Evolutionary conservation across 1,140 invertebrate species (phyloP).

Genomic region (Choristoneura fumiferana): DNA sequence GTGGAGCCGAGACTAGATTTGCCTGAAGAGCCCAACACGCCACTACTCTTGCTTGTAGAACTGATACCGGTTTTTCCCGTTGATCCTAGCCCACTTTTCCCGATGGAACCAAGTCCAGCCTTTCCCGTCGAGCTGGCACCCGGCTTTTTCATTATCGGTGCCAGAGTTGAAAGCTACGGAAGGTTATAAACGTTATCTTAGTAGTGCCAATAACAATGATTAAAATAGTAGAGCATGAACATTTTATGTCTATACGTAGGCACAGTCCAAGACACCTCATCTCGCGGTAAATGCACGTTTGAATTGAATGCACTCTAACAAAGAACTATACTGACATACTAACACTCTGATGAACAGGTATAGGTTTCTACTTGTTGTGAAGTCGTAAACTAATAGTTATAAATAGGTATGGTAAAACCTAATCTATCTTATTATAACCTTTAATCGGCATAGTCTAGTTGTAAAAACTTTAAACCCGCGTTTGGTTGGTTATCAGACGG

Average conservation of each 20-base stretch:
- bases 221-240: neutral
- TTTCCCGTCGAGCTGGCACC: slow-evolving; percentile 29
- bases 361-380: too few relatives aligned
- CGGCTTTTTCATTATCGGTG: slow-evolving; percentile 44
- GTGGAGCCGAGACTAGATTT: slow-evolving; percentile 9
- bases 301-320: too few relatives aligned
- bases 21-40: slow-evolving; percentile 5
- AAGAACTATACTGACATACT: too few relatives aligned
- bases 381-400: too few relatives aligned
- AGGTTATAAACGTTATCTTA: neutral
- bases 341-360: too few relatives aligned
- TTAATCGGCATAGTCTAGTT: too few relatives aligned
- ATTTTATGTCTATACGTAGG: too few relatives aligned
- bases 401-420: too few relatives aligned
- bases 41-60: slow-evolving; percentile 12
- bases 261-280: too few relatives aligned
- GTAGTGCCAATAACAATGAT: neutral
- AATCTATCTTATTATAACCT: too few relatives aligned
- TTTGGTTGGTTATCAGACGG: neutral
- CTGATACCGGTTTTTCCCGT: neutral
- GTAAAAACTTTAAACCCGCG: too few relatives aligned
- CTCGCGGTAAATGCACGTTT: too few relatives aligned
- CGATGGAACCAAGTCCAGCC: slow-evolving; percentile 2
- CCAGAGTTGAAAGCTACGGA: slow-evolving; percentile 33
- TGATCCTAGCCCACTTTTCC: slow-evolving; percentile 42